Evolutionary conservation across 2,113 vertebrate genomes (phyloP), one percentile per base, ranked within the genome.

Genomic region (Cephalopholis sonnerati): DNA sequence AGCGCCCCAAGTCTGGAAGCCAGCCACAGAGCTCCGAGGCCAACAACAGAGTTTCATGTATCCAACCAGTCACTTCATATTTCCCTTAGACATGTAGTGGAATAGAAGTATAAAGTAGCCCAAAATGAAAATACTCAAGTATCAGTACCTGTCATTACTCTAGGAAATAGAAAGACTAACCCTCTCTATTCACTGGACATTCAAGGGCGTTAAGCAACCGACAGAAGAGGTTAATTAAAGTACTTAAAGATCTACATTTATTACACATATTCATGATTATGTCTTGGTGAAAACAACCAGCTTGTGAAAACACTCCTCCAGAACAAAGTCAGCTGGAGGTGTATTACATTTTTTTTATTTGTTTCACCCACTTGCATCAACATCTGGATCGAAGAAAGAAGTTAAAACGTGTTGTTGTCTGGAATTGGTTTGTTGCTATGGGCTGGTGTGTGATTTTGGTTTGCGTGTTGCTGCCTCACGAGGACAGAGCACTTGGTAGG

Each of bases 171-270:
- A 36, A 6, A 36, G 32, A 36, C 46, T 32, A 48, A 79, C 57
- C 59, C 53, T 41, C 55, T 58, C 27, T n/a, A 36, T 68, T 66
- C 71, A 71, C 72, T 53, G 72, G 69, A 20, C 82, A 53, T 61
- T 58, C 2, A 18, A 32, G 51, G 13, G 69, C 81, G 68, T 62
- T 50, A 51, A 17, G 41, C 58, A 61, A 73, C 48, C 18, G 50
- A 58, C 22, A 70, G 64, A 68, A 72, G 65, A 65, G 50, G 54
- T 53, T 83, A 32, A 83, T 89, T 79, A 73, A 63, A 55, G 57
- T 67, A 66, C 76, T 77, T 74, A 46, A 83, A 61, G 27, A 11
- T 66, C 76, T 25, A 51, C 44, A 54, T 64, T 53, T 39, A 86
- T 84, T 71, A 74, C 66, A 73, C 58, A 77, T 82, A 36, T 58